Base-by-base conservation (phyloP, 1,140 invertebrate genomes). In the Cryptotermes secundus region DNA sequence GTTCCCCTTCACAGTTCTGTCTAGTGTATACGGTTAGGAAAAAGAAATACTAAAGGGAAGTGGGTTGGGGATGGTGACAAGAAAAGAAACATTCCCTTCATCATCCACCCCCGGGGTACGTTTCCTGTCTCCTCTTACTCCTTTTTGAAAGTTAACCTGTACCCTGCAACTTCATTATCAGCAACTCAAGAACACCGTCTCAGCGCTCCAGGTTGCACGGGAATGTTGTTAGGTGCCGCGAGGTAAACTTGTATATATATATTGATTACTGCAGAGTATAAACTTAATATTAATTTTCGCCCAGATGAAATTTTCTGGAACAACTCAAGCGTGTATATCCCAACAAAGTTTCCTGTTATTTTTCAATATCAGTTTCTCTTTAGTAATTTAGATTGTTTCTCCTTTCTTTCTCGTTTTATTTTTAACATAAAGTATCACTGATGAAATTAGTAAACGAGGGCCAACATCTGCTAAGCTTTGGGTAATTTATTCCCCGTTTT, bases 281-380 rank as follows among this genome's bases (percentile, higher is more conserved):
- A 72, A 72, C 59, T 72, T 72, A 31, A 72, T 72, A 72, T 72
- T 31, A 72, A 72, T 72, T 72, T 72, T 72, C 59, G n/a, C 59
- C 59, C 4, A 72, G 59, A 72, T 72, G n/a, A 72, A 31, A 72
- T 72, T 72, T 72, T 72, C 59, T 31, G n/a, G n/a, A 72, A 31
- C 59, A 72, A 6, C 9, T 72, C 26, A 72, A n/a, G 26, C n/a
- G 31, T 72, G 59, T 72, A 72, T 14, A 31, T 19, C 6, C 45
- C 45, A 22, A 49, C 45, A 49, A 49, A 49, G 45, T 49, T 49
- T 49, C 38, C 14, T 19, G 45, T 49, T 49, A 19, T 49, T 49
- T 49, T 49, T 49, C 12, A 49, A 49, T 19, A 19, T 49, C 22
- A 49, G 12, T 22, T 49, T 49, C 14, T 49, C 45, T 1, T 49